Percentiles rank a stretch among this genome's conserved stretches.
Evolutionary conservation across 2,113 vertebrate species (phyloP).

Genomic region (Corythornis madagascariensis): DNA sequence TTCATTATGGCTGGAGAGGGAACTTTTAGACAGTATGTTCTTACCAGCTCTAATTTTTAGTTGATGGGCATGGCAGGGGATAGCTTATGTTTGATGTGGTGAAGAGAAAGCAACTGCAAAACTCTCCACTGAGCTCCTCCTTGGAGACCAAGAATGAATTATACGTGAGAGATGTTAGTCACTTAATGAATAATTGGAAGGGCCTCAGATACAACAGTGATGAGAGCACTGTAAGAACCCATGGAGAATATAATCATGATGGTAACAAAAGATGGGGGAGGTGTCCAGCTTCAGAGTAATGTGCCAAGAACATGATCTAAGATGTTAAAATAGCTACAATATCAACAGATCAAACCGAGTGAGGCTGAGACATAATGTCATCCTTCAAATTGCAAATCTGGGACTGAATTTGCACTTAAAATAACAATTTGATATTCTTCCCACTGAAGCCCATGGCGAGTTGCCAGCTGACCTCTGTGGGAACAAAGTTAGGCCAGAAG

Average conservation of each 20-base stretch:
- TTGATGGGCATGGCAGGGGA: neutral
- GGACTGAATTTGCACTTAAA: slow-evolving; percentile 30
- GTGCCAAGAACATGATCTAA: slow-evolving; percentile 40
- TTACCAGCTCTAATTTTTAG: slow-evolving; percentile 19
- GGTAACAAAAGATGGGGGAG: slow-evolving; percentile 26
- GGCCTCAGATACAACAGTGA: slow-evolving; percentile 29
- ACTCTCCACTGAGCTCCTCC: slow-evolving; percentile 6
- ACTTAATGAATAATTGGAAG: slow-evolving; percentile 30
- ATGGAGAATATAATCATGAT: slow-evolving; percentile 37
- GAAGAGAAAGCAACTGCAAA: neutral
- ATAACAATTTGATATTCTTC: slow-evolving; percentile 21
- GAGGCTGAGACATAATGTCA: slow-evolving; percentile 24
- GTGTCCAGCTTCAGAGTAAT: slow-evolving; percentile 4
- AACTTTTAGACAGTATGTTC: slow-evolving; percentile 12
- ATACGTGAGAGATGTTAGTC: neutral
- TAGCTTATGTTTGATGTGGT: slow-evolving; percentile 49
- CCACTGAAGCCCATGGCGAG: neutral
- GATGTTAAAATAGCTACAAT: slow-evolving; percentile 15
- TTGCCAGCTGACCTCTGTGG: slow-evolving; percentile 32
- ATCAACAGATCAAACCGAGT: slow-evolving; percentile 21
- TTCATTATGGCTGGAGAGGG: neutral
- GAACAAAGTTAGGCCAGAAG: neutral
- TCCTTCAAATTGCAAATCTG: slow-evolving; percentile 18
- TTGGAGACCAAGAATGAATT: slow-evolving; percentile 37
- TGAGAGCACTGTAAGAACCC: slow-evolving; percentile 45